Evolutionary conservation across 2,888 invertebrate species (phyloP).

Genomic region (Mesodorylaimus sp.): DNA sequence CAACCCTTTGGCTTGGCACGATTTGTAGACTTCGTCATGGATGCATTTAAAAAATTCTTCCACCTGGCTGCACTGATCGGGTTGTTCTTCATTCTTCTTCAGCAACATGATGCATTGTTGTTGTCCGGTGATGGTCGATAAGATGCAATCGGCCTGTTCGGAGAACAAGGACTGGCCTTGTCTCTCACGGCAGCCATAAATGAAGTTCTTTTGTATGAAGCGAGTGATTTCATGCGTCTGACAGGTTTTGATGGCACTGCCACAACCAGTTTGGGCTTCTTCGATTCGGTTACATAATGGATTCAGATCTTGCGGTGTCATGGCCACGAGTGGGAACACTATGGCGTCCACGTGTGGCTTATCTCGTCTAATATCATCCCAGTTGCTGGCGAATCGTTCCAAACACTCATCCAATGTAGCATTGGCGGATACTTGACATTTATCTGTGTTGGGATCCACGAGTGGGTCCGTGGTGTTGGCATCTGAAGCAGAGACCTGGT

Average conservation of each 20-base stretch:
- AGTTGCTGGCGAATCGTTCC: background rate
- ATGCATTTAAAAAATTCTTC: background rate
- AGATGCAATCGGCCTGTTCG: background rate
- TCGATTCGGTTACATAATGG: background rate
- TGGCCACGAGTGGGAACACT: background rate
- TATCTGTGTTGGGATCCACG: too few species aligned
- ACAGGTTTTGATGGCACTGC: background rate
- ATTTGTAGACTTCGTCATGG: background rate
- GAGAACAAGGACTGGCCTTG: background rate
- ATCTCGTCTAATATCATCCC: background rate
- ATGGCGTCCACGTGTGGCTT: background rate
- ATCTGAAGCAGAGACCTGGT: too few species aligned
- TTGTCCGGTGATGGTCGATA: background rate
- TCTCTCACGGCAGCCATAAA: background rate
- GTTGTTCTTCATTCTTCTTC: background rate
- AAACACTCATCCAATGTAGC: background rate
- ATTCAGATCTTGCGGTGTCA: background rate
- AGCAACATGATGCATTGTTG: background rate
- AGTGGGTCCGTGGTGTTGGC: too few species aligned
- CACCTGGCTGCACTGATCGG: background rate
- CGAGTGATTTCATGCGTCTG: background rate
- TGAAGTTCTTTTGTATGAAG: background rate
- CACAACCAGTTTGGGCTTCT: background rate
- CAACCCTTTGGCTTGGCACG: background rate
- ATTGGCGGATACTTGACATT: too few species aligned